Evolutionary conservation across 2,113 vertebrate species (phyloP), one percentile per base, ranked within the genome.

Genomic region (Saccopteryx leptura): DNA sequence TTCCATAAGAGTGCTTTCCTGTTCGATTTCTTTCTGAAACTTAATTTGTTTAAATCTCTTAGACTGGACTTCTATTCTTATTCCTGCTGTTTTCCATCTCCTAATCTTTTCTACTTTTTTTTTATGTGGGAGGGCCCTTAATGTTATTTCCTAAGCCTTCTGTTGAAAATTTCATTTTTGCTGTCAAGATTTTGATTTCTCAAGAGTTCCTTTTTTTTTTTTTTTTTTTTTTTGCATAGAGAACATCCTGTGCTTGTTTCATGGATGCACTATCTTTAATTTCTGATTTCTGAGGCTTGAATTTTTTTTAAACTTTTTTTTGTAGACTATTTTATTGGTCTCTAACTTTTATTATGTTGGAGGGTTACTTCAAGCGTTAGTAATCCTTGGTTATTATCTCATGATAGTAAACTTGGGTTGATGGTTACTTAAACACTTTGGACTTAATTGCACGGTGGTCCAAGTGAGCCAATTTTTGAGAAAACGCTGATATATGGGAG

Each of bases 141-240:
- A 80, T 39, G 79, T 90, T 83, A 83, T 95, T 93, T 84, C 9
- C 56, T 74, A 68, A 90, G 54, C 14, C n/a, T 91, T 80, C 28
- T 61, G 23, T 90, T 74, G 24, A 80, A 63, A 39, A 80, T 97
- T 96, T 84, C 3, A 68, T 56, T 75, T 93, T 83, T 83, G 7
- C 58, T 74, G 23, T 82, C n/a, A 93, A 58, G 39, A 90, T 85
- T 93, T 75, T 93, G 39, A 84, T 84, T 92, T 93, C 52, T 4
- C 31, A 75, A 39, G 14, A 68, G 31, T 13, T 63, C 26, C 50
- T 60, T 72, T 82, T 81, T 56, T 1, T 79, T 91, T 10, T 72
- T 28, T 88, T 65, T 33, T 21, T 56, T 87, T 89, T 72, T 24
- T 60, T 86, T 88, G 33, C 26, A 26, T 60, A 78, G 46, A 78